Percentiles rank a stretch among this genome's conserved stretches.
Evolutionary conservation across 2,888 invertebrate species (phyloP).

Genomic region (Polydrusus cervinus): DNA sequence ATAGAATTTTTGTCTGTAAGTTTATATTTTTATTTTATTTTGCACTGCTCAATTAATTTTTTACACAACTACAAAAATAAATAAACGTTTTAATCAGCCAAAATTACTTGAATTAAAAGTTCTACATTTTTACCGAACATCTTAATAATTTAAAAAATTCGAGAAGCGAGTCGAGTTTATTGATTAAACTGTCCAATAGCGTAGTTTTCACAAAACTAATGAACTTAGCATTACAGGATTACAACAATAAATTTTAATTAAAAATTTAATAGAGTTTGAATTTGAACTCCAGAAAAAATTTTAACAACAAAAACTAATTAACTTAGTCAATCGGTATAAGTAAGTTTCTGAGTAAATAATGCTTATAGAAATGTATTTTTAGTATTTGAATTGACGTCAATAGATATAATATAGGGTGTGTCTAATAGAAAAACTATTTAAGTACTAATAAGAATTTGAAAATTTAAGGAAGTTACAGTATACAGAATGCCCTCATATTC

Average conservation of each 20-base stretch:
- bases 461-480: no score
- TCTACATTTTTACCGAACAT: not conserved
- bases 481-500: no score
- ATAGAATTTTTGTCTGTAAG: no score
- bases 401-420: not conserved
- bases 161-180: not conserved
- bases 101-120: not conserved
- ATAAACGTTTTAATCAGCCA: not conserved
- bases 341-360: not conserved
- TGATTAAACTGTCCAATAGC: conserved; percentile 5
- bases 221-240: not conserved
- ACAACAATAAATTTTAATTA: conserved; percentile 15
- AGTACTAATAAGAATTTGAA: no score
- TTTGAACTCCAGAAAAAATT: not conserved
- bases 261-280: conserved; percentile 6
- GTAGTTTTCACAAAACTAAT: conserved; percentile 17
- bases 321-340: not conserved
- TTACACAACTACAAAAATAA: no score
- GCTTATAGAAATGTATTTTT: no score
- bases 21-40: no score
- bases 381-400: not conserved
- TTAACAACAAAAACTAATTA: conserved; percentile 5
- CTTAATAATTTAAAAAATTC: not conserved
- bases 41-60: no score
- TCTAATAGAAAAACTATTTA: no score